Base-by-base conservation (phyloP, 2,113 vertebrate species). In the Paramisgurnus dabryanus region DNA sequence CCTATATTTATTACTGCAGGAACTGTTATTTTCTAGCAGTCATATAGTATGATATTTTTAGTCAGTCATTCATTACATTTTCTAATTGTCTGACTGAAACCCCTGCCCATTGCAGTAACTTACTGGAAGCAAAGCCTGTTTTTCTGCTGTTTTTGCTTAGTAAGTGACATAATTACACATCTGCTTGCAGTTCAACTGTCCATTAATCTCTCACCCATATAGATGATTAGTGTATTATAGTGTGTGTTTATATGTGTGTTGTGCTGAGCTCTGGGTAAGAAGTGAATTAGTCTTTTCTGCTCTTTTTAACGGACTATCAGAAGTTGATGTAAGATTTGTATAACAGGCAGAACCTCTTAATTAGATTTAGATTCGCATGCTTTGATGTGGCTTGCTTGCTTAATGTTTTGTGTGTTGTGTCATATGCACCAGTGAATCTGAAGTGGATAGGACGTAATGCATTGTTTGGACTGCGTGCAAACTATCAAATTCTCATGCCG, bases 141-240 rank as follows among this genome's bases (percentile, higher is more conserved):
- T 91, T 87, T 90, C 82, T 86, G 22, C 79, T 22, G 84, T 91
- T 89, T 86, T 70, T 91, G 89, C 76, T 66, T 84, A 89, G 83
- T 80, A 84, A 83, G 87, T 91, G 89, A 91, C 78, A 86, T 91
- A 91, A 92, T 93, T 92, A 92, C 87, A 90, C 85, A 75, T 93
- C 90, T 92, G 86, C 86, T 78, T 43, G 85, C 85, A 82, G 71
- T 75, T 80, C 85, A 87, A 63, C 89, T 90, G 87, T 87, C 87
- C 86, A 88, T 90, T 89, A 88, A 91, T 91, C 84, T 90, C 88
- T 80, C 73, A 73, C 86, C 83, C 77, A 50, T 80, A 79, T 76
- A 83, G 80, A 53, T 85, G 82, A 88, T 84, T 81, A 1, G 81
- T 47, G 80, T 69, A 65, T 69, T 55, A 66, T 84, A 47, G 17